phyloP scores from a whole-genome alignment of 2,888 invertebrate genomes.

The Itoplectis maculator region DNA sequence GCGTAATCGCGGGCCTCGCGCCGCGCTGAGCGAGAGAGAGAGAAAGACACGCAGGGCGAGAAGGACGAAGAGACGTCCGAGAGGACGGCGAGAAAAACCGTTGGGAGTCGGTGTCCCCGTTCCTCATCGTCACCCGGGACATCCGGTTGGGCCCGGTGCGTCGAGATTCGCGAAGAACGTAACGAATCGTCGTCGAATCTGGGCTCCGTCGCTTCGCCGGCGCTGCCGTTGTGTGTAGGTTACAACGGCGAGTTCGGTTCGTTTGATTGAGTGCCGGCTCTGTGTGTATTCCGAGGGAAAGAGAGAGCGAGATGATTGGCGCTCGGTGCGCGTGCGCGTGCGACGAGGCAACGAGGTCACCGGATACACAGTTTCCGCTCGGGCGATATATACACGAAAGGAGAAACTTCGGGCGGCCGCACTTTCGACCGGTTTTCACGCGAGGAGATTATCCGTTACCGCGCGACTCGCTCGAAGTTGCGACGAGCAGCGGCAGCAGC shows the following conservation, averaged over 20 bases:
- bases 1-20: not conserved
- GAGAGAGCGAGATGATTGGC: too few relatives aligned
- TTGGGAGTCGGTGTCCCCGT: not conserved
- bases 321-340: constrained; percentile 45
- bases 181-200: constrained; percentile 18
- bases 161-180: constrained; percentile 61
- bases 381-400: constrained; percentile 62
- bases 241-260: constrained; percentile 33
- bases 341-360: constrained; percentile 71
- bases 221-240: constrained; percentile 7
- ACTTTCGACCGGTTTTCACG: constrained; percentile 67
- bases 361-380: constrained; percentile 74
- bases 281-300: too few relatives aligned
- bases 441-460: constrained; percentile 59
- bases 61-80: not conserved
- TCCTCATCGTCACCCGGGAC: constrained; percentile 39
- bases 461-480: not conserved
- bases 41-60: too few relatives aligned
- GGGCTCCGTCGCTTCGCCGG: not conserved
- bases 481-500: constrained; percentile 33
- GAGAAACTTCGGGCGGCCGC: constrained; percentile 64
- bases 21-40: not conserved
- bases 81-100: not conserved
- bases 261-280: constrained; percentile 6
- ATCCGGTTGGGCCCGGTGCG: constrained; percentile 55